Percentiles rank a stretch among this genome's conserved stretches.
Conservation (phyloP, 2,888 invertebrate species). For the Mycalesis mineus region DNA sequence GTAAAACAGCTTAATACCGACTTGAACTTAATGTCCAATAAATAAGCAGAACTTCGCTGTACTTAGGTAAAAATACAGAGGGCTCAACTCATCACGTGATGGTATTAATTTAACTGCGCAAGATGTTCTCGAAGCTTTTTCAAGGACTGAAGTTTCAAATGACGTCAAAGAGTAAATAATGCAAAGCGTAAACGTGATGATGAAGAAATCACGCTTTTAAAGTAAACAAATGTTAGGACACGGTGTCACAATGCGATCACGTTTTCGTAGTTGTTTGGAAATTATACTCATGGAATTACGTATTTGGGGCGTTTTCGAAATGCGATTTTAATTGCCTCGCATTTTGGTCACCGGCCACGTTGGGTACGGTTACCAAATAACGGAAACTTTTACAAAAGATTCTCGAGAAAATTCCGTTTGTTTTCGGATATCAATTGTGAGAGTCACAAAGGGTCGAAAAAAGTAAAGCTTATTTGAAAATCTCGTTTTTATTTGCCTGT, state of each 20-base stretch:
- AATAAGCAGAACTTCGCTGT: no score
- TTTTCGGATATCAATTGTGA: neutral
- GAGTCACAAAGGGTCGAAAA: neutral
- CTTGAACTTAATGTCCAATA: no score
- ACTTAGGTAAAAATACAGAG: no score
- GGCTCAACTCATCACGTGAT: no score
- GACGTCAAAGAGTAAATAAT: neutral
- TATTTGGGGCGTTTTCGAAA: conserved; percentile 56
- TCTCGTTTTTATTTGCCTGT: neutral
- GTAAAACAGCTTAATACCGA: no score
- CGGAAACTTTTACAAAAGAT: conserved; percentile 13
- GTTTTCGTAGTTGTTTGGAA: conserved; percentile 35
- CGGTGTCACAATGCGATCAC: neutral
- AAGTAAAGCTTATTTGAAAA: neutral
- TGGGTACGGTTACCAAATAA: conserved; percentile 46
- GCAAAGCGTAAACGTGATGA: neutral
- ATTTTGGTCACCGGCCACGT: conserved; percentile 46
- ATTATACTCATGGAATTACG: conserved; percentile 52
- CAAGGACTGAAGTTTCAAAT: no score
- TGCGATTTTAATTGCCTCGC: conserved; percentile 71
- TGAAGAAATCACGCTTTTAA: neutral
- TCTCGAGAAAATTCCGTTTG: neutral
- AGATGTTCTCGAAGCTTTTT: no score
- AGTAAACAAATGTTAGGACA: neutral
- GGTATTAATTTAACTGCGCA: no score